phyloP scores from a whole-genome alignment of 2,888 invertebrate genomes.

The Pollenia labialis region DNA sequence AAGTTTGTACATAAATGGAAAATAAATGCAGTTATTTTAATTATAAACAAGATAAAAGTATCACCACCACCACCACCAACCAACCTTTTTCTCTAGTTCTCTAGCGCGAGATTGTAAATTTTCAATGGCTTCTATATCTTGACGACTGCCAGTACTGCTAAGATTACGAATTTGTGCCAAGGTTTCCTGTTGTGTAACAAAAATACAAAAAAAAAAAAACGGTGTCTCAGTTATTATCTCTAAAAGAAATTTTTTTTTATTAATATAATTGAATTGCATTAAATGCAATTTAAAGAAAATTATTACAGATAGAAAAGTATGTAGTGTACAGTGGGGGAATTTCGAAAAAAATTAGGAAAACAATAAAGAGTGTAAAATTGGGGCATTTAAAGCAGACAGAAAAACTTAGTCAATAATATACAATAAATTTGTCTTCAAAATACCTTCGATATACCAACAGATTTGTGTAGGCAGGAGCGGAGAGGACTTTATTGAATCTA shows the following conservation, averaged over 20 bases:
- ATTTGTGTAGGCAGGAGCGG: no score
- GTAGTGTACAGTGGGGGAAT: no score
- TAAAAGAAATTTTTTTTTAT: slow-evolving; percentile 36
- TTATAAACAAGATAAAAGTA: slow-evolving; percentile 35
- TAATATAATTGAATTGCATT: slow-evolving; percentile 50
- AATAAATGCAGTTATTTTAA: neutral
- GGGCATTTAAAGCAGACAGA: no score
- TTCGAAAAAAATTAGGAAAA: no score
- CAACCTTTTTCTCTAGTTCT: slow-evolving; percentile 94
- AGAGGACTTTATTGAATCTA: no score
- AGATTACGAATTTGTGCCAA: slow-evolving; percentile 87
- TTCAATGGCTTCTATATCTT: slow-evolving; percentile 88
- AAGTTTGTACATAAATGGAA: neutral
- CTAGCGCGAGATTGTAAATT: slow-evolving; percentile 92
- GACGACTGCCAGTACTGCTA: slow-evolving; percentile 84
- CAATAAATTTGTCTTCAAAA: no score
- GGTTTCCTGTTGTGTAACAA: slow-evolving; percentile 86
- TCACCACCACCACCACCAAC: slow-evolving; percentile 27
- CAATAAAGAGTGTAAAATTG: no score
- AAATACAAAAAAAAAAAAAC: neutral
- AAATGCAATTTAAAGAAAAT: slow-evolving; percentile 33
- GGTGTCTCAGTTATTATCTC: slow-evolving; percentile 15
- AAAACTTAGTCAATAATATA: no score
- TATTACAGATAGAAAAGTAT: slow-evolving; percentile 15
- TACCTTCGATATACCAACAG: no score